phyloP scores from a whole-genome alignment of 2,888 invertebrate species.

The Entomobrya proxima region DNA sequence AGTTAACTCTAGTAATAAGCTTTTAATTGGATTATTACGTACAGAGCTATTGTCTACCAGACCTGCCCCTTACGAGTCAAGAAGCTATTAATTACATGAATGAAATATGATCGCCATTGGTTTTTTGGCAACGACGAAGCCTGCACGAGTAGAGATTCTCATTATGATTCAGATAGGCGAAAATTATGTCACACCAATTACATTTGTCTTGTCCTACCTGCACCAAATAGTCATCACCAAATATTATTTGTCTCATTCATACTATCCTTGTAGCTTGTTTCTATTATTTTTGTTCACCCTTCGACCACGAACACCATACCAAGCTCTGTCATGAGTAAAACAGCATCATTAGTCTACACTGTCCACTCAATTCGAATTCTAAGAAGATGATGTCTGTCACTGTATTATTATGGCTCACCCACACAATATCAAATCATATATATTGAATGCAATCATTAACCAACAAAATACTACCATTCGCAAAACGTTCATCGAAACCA shows the following conservation, averaged over 20 bases:
- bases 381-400: too few species aligned
- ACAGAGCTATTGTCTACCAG: too few species aligned
- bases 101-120: slow-evolving; percentile 27
- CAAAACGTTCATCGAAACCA: background rate
- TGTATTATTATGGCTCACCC: too few species aligned
- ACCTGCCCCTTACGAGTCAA: slow-evolving; percentile 23
- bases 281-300: background rate
- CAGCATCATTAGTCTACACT: too few species aligned
- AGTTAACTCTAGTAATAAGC: slow-evolving; percentile 12
- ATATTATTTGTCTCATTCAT: background rate
- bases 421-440: too few species aligned
- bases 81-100: slow-evolving; percentile 18
- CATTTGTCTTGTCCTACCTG: slow-evolving; percentile 35
- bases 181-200: slow-evolving; percentile 53
- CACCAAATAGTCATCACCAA: background rate
- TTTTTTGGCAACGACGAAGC: background rate
- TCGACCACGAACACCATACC: too few species aligned
- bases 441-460: too few species aligned
- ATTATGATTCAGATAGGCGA: slow-evolving; percentile 32
- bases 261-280: background rate
- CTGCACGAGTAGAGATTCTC: background rate
- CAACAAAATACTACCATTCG: too few species aligned
- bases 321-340: too few species aligned
- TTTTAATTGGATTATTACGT: slow-evolving; percentile 36
- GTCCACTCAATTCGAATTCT: too few species aligned